Evolutionary conservation across 2,888 invertebrate species (phyloP).

Genomic region (Sesia bembeciformis): DNA sequence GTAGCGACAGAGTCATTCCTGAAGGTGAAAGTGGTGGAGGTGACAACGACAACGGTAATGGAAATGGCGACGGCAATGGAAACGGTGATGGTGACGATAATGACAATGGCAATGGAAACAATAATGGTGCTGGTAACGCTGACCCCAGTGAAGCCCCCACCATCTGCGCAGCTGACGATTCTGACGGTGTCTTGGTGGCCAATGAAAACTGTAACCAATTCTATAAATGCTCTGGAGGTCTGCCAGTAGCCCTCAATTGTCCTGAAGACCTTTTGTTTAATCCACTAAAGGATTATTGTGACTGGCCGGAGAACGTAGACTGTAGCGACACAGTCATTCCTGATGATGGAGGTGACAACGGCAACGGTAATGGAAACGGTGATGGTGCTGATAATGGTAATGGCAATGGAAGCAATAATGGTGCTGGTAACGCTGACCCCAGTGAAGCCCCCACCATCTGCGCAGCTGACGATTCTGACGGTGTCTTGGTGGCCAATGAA

Average conservation of each 20-base stretch:
- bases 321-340: constrained; percentile 19
- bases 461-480: constrained; percentile 17
- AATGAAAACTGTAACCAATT: constrained; percentile 32
- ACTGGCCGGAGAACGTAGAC: constrained; percentile 23
- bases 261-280: constrained; percentile 20
- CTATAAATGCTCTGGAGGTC: constrained; percentile 19
- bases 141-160: constrained; percentile 8
- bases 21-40: constrained; percentile 7
- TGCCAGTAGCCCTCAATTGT: constrained; percentile 17
- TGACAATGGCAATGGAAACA: constrained; percentile 9
- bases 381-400: constrained; percentile 2
- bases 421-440: constrained; percentile 18
- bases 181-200: constrained; percentile 24
- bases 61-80: neutral
- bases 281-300: constrained; percentile 19
- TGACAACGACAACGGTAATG: constrained; percentile 9
- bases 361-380: constrained; percentile 2
- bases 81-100: constrained; percentile 9
- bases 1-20: constrained; percentile 18
- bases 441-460: constrained; percentile 24
- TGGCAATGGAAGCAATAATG: constrained; percentile 4
- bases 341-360: constrained; percentile 4
- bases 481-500: constrained; percentile 23
- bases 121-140: constrained; percentile 10
- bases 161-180: constrained; percentile 21